Conservation (phyloP, 2,888 invertebrate genomes). For the Spilosoma lubricipeda region DNA sequence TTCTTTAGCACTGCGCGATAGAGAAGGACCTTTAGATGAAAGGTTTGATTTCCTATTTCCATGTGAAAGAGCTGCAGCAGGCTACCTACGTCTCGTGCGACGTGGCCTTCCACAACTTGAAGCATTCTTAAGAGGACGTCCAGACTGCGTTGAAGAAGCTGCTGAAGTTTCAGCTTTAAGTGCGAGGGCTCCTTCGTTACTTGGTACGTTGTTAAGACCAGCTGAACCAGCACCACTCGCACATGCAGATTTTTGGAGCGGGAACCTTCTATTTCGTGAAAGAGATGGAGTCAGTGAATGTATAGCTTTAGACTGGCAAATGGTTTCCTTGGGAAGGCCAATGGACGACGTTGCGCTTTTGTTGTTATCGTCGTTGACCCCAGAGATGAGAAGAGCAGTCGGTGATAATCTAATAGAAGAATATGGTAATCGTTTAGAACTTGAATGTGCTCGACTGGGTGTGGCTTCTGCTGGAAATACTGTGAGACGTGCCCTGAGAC, state of each 20-base stretch:
- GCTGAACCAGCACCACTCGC: conserved; percentile 92
- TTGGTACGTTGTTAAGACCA: conserved; percentile 90
- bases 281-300: conserved; percentile 85
- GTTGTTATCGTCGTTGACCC: conserved; percentile 90
- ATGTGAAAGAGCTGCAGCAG: conserved; percentile 92
- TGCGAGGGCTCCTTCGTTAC: conserved; percentile 90
- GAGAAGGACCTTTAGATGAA: conserved; percentile 80
- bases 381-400: conserved; percentile 88
- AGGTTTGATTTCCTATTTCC: conserved; percentile 90
- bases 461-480: conserved; percentile 86
- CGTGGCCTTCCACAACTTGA: conserved; percentile 92
- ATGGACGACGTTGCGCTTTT: conserved; percentile 92
- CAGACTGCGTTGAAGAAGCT: conserved; percentile 87
- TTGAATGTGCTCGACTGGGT: conserved; percentile 86
- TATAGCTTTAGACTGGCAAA: conserved; percentile 93
- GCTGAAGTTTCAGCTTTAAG: conserved; percentile 89
- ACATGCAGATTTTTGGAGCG: conserved; percentile 95
- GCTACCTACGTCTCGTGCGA: conserved; percentile 92
- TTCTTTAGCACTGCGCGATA: conserved; percentile 86
- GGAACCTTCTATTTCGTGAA: conserved; percentile 90
- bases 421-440: conserved; percentile 89
- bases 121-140: conserved; percentile 89
- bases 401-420: conserved; percentile 88
- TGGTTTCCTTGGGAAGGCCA: conserved; percentile 92
- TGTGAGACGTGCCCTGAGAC: conserved; percentile 82